Base-by-base conservation (phyloP, 2,888 invertebrate species). In the Polietes domitor region DNA sequence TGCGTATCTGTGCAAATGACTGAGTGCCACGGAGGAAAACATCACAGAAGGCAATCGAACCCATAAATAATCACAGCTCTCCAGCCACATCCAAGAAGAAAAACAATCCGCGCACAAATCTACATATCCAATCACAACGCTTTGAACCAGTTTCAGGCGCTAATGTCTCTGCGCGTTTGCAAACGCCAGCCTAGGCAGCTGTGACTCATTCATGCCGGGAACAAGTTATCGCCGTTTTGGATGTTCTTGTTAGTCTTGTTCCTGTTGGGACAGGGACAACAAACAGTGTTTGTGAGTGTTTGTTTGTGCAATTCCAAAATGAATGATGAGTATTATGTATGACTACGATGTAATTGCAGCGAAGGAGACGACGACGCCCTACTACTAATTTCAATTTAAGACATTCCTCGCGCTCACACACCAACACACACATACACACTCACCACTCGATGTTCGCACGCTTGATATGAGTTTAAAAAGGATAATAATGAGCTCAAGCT, bases 1-100 rank as follows among this genome's bases (percentile, higher is more conserved):
- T n/a, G 4, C 4, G 37, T 37, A 37, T 37, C 10, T 9, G 37
- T 3, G 37, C 37, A 37, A 37, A n/a, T n/a, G n/a, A n/a, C n/a
- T n/a, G n/a, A n/a, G n/a, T n/a, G n/a, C n/a, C n/a, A n/a, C n/a
- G 37, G 37, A 32, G 37, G 37, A 37, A 58, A 47, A 32, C 72
- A 72, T 63, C 79, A 28, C 43, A 79, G 47, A 50, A 17, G 50
- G 68, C 77, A 80, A 77, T 77, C 80, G 80, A 83, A 78, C 84
- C 37, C 77, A 84, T 81, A 81, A 84, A 84, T 78, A 81, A 84
- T 83, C 83, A 75, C n/a, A 74, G 68, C 32, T 58, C n/a, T n/a
- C n/a, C n/a, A 12, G 32, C n/a, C 12, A 37, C 37, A 37, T 32
- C 4, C 32, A 32, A 37, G 37, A 37, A 9, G 1, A 37, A n/a